Base-by-base conservation (phyloP, 2,113 vertebrate genomes). In the Corapipo altera region DNA sequence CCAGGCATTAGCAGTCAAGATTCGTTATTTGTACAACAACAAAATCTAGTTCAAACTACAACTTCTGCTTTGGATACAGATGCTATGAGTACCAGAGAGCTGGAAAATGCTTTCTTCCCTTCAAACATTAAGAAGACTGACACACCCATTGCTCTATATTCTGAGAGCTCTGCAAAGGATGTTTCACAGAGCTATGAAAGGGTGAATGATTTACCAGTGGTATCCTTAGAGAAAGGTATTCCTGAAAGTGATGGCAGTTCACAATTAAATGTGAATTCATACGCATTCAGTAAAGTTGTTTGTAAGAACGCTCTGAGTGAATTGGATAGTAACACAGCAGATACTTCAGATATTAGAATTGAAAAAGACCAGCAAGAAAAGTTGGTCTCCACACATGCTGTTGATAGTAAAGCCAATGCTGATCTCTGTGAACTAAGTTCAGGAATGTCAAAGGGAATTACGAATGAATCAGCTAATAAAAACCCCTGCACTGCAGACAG, bases 1-100 rank as follows among this genome's bases (percentile, higher is more conserved):
- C 91, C 96, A 61, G 97, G 85, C 74, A 37, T 83, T 97, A 86
- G 81, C 91, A 95, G 75, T 94, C 98, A 97, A 93, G 97, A 98
- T 22, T 77, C 91, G 27, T 72, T 76, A 51, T 62, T 94, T 78
- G 43, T 93, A 59, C 97, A 97, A 39, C 97, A 97, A 77, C 97
- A 97, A 96, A 97, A 89, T 94, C 37, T 81, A 43, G 75, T 95
- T 95, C 97, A 96, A 54, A 44, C 75, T 61, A 54, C 81, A 55
- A 49, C 27, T 85, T 94, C 94, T 79, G 11, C 91, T 86, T 92
- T 93, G 89, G 96, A 97, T 73, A 90, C 77, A 72, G 97, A 97
- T 67, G 39, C 54, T 79, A 17, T 75, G 43, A 73, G 88, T 91
- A 59, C 72, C 78, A 98, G 96, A 93, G 97, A 98, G 71, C 35